Conservation (phyloP, 2,113 vertebrate species). For the Castor canadensis region DNA sequence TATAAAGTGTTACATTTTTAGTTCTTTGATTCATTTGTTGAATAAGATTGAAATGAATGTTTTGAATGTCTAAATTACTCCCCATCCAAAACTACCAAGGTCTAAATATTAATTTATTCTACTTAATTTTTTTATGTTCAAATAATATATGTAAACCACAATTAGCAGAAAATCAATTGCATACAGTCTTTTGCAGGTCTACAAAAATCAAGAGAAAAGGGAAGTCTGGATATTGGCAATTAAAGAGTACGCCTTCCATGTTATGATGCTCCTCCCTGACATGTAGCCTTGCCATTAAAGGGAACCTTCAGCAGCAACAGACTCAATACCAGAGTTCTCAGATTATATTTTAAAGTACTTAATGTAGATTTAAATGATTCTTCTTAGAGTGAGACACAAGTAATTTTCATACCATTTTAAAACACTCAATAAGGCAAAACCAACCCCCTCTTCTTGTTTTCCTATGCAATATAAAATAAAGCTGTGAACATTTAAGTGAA, state of each 20-base stretch:
- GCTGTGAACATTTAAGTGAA: background rate
- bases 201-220: background rate
- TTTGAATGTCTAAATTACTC: slow-evolving; percentile 30
- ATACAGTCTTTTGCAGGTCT: background rate
- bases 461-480: background rate
- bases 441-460: background rate
- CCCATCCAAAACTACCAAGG: background rate
- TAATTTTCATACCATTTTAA: background rate
- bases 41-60: slow-evolving; percentile 38
- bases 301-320: background rate
- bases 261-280: background rate
- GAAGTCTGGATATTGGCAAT: background rate
- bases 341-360: background rate
- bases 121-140: background rate
- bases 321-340: background rate
- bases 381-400: background rate
- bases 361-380: background rate
- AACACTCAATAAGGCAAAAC: background rate
- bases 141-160: background rate
- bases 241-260: background rate
- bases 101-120: slow-evolving; percentile 13
- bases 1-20: background rate
- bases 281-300: background rate
- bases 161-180: background rate
- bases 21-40: background rate